phyloP scores from a whole-genome alignment of 2,113 vertebrate species.

The Syngnathus floridae region DNA sequence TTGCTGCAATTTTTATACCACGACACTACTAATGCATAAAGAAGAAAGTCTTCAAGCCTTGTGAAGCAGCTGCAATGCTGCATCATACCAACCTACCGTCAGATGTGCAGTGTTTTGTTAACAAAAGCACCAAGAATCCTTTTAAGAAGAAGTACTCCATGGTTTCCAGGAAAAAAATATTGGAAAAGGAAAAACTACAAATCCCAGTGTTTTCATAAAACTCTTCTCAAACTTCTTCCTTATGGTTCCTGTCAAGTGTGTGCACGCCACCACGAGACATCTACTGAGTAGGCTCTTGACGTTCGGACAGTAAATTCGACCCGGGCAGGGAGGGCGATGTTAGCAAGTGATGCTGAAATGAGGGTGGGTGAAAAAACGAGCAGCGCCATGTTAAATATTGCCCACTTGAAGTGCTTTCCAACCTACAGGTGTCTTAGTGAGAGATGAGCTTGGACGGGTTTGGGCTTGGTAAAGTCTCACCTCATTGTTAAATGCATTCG shows the following conservation, averaged over 20 bases:
- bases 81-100: conserved; percentile 61
- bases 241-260: conserved; percentile 13
- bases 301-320: conserved; percentile 36
- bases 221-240: conserved; percentile 11
- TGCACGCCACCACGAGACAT: conserved; percentile 15
- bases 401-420: conserved; percentile 1
- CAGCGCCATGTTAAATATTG: conserved; percentile 51
- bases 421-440: conserved; percentile 43
- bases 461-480: conserved; percentile 42
- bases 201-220: conserved; percentile 24
- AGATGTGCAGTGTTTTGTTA: conserved; percentile 49
- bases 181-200: conserved; percentile 2
- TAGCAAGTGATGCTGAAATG: conserved; percentile 46
- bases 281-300: conserved; percentile 14
- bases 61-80: neutral
- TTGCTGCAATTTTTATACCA: neutral
- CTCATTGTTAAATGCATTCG: conserved; percentile 49
- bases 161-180: conserved; percentile 25
- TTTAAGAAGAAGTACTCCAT: conserved; percentile 60
- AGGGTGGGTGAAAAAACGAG: conserved; percentile 48
- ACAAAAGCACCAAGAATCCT: conserved; percentile 56
- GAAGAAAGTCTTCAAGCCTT: neutral
- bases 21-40: too few species aligned
- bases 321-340: conserved; percentile 36
- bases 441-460: conserved; percentile 2